A percentile compares a stretch with the other conserved stretches of the same genome.
Evolutionary conservation across 2,113 vertebrate species (phyloP).

Genomic region (Anseranas semipalmata): DNA sequence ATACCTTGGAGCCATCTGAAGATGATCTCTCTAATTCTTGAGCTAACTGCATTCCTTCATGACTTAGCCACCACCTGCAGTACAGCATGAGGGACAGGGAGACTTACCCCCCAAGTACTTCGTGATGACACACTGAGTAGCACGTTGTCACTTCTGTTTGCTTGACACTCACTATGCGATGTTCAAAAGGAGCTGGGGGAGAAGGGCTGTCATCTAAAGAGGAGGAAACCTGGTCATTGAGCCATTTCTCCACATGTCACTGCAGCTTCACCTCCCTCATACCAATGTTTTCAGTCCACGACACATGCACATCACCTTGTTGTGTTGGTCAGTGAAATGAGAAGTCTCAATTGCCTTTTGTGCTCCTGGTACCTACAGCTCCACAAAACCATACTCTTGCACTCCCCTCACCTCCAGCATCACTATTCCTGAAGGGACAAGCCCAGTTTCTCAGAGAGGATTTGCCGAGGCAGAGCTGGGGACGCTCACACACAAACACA

Average conservation of each 20-base stretch:
- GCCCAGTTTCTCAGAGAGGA: neutral
- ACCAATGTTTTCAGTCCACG: rapidly evolving
- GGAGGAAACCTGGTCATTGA: neutral
- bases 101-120: slow-evolving; percentile 88
- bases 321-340: neutral
- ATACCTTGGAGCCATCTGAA: neutral
- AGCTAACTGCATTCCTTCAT: neutral
- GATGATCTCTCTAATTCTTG: neutral
- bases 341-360: rapidly evolving
- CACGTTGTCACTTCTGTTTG: slow-evolving; percentile 71
- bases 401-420: neutral
- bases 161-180: slow-evolving; percentile 84
- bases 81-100: neutral
- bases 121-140: slow-evolving; percentile 77
- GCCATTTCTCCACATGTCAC: neutral
- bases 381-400: neutral
- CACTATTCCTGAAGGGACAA: neutral
- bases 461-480: neutral
- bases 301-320: rapidly evolving
- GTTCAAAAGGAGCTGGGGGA: slow-evolving; percentile 86
- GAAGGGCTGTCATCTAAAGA: slow-evolving; percentile 85
- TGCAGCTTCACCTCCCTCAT: neutral
- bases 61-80: neutral
- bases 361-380: neutral
- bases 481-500: neutral